phyloP scores from a whole-genome alignment of 2,888 invertebrate genomes.

The Metalampra italica region DNA sequence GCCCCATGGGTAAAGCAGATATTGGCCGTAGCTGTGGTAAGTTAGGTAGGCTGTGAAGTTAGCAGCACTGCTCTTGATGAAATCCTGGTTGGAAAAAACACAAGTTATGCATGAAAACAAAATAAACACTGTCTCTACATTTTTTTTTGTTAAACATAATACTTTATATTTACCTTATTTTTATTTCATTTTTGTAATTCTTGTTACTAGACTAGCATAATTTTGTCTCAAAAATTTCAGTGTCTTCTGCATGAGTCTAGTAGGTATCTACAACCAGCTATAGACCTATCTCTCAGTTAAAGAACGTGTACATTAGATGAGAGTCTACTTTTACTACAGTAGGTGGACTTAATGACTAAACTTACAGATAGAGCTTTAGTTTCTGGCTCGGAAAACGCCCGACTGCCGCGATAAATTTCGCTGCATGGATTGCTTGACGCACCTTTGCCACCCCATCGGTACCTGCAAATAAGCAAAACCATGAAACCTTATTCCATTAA shows the following conservation, averaged over 20 bases:
- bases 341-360: too few species aligned
- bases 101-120: too few species aligned
- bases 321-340: constrained; percentile 5
- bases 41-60: constrained; percentile 85
- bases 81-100: constrained; percentile 54
- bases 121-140: too few species aligned
- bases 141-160: too few species aligned
- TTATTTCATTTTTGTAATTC: too few species aligned
- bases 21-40: constrained; percentile 92
- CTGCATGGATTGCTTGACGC: constrained; percentile 89
- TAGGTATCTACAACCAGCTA: too few species aligned
- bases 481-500: neutral
- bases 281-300: too few species aligned
- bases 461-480: constrained; percentile 53
- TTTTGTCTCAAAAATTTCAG: too few species aligned
- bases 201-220: too few species aligned
- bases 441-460: constrained; percentile 92
- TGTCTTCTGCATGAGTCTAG: too few species aligned
- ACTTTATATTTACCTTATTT: too few species aligned
- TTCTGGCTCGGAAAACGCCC: constrained; percentile 93
- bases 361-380: constrained; percentile 80
- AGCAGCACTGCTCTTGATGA: constrained; percentile 63
- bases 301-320: too few species aligned
- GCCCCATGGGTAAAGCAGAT: constrained; percentile 92
- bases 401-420: constrained; percentile 89